These are phyloP conservation scores for Urocynchramus pylzowi DNA, from an alignment of 2,113 vertebrate genomes.

Conservation along the genomic window DNA sequence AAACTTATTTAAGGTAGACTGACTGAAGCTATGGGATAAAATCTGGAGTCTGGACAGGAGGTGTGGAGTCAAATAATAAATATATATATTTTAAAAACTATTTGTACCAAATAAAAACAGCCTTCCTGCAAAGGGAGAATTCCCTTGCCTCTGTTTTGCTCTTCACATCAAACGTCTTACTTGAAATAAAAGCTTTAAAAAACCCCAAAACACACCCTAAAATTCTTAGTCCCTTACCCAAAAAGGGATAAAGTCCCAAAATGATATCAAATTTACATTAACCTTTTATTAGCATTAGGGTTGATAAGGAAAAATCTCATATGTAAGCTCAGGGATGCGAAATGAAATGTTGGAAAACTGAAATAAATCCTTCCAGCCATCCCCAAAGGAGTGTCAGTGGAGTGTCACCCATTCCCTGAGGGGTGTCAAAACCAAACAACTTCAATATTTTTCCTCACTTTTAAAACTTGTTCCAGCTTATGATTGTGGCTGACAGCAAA, in stretches of 20 bases:
- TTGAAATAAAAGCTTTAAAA: neutral
- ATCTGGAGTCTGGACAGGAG: neutral
- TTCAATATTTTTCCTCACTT: neutral
- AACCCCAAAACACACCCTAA: fast-evolving
- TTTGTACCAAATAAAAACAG: neutral
- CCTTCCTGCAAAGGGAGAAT: neutral
- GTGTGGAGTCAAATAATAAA: neutral
- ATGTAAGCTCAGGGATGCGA: neutral
- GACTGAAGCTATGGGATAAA: neutral
- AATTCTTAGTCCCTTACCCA: neutral
- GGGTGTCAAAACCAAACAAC: neutral
- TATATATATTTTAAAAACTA: fast-evolving
- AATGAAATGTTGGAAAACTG: neutral
- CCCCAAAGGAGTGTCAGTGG: neutral
- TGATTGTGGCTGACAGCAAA: neutral
- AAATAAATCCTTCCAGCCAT: neutral
- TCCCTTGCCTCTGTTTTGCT: neutral
- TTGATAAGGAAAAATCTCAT: neutral
- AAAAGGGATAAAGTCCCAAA: neutral
- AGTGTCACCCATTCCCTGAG: neutral
- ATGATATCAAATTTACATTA: neutral
- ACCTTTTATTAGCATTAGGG: neutral
- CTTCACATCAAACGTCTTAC: neutral
- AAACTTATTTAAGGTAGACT: neutral
- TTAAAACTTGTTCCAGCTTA: neutral